Base-by-base conservation (phyloP, 2,888 invertebrate genomes). In the Xestia c-nigrum region DNA sequence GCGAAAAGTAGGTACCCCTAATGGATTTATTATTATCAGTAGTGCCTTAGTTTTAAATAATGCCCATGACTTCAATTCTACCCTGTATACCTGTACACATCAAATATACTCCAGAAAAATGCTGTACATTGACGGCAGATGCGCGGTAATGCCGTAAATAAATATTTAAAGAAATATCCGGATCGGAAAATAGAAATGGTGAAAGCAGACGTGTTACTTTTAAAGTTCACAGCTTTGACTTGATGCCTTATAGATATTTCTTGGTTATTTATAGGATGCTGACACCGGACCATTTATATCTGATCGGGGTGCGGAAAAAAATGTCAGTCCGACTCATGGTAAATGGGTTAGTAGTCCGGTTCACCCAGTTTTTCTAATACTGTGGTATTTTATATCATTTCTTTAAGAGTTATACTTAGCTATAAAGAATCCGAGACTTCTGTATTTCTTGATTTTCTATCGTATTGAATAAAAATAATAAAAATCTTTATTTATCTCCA, bases 61-160 rank as follows among this genome's bases (percentile, higher is more conserved):
- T 31, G 31, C 31, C 31, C 31, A 31, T 31, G 31, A 31, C 31
- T 31, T 31, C 31, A 31, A 31, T 31, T 31, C 31, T 31, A 31
- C 31, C 31, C 40, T 40, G 43, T 19, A 64, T 43, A 65, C n/a
- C 21, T 19, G 38, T 38, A 21, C n/a, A 47, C 65, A 64, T 61
- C 47, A 78, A 72, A 80, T 88, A 87, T 90, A 90, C 91, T 92
- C 76, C 78, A 83, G 84, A 75, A 89, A 89, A 92, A 92, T 92
- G 91, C 88, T 87, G 84, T 83, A 85, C 88, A 89, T 88, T 88
- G 80, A 83, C 69, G 78, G 75, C 81, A 24, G 66, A 70, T 67
- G 50, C 52, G 21, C 19, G 24, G 21, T 52, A 61, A 84, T 63
- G 46, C 46, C 65, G 31, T n/a, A 70, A 79, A 81, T 79, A 72